Base-by-base conservation (phyloP, 2,888 invertebrate species). In the Brachyopa scutellaris region DNA sequence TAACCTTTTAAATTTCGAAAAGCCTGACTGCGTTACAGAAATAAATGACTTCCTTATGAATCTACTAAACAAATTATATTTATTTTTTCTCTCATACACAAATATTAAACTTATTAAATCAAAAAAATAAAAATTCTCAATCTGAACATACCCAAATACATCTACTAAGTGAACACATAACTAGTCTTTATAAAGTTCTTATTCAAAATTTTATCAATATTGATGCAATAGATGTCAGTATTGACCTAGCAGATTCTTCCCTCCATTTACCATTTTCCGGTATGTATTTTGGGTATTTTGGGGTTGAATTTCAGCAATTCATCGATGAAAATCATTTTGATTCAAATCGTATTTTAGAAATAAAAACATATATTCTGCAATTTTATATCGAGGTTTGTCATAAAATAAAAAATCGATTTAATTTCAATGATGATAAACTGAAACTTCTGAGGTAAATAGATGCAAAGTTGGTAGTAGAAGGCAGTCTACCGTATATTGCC, bases 361-460 rank as follows among this genome's bases (percentile, higher is more conserved):
- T 26, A 26, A 6, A 26, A 26, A 26, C 3, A 26, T 26, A 26
- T 26, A 5, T 26, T 3, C 4, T 6, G 4, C 26, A 26, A 6
- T 26, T 26, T 26, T 26, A 26, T 26, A 6, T 26, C 3, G 26
- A 26, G 6, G 26, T 26, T 26, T 26, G 26, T 26, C 4, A 6
- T 26, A 3, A 26, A 26, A 26, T 26, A 26, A 26, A 26, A 26
- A 26, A 26, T 3, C 26, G 26, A 5, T 26, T 26, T 6, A 11
- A 69, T 47, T 59, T 69, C 38, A 36, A 49, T 47, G 45, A 70
- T 31, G 19, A 2, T 0, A 72, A 61, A 53, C 7, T 61, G 4
- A 51, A 61, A 53, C 36, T 61, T 17, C 7, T 61, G 21, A 59
- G 51, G 21, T 51, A 49, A 8, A 8, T 38, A 13, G 38, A 70